phyloP scores from a whole-genome alignment of 2,113 vertebrate genomes.

The Urocolius indicus region DNA sequence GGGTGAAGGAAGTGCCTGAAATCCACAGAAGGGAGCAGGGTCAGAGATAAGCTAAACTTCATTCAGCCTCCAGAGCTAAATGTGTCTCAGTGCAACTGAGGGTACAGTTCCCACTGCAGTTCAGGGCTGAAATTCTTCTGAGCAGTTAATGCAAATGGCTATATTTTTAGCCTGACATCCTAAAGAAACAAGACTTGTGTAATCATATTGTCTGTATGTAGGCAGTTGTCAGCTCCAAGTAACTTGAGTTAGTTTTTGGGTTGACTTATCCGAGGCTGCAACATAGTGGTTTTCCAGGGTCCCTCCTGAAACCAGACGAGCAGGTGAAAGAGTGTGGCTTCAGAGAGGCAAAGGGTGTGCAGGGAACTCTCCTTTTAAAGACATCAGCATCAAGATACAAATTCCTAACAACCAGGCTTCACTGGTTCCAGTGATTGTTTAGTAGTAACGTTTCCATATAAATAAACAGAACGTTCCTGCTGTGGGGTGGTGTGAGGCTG shows the following conservation, averaged over 20 bases:
- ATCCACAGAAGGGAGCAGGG: neutral
- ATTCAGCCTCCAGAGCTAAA: neutral
- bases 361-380: slow-evolving; percentile 19
- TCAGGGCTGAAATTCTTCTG: slow-evolving; percentile 8
- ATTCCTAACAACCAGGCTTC: neutral
- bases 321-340: neutral
- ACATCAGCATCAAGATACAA: neutral
- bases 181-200: slow-evolving; percentile 1
- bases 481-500: slow-evolving; percentile 2
- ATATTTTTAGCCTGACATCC: slow-evolving; percentile 22
- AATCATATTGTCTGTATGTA: neutral
- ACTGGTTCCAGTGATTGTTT: slow-evolving; percentile 17
- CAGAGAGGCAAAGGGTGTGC: rapidly evolving
- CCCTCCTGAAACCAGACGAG: neutral
- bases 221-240: neutral
- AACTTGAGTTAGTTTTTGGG: neutral
- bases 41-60: neutral
- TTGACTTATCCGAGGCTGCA: neutral
- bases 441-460: slow-evolving; percentile 29
- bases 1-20: slow-evolving; percentile 29
- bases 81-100: neutral
- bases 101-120: neutral
- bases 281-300: neutral
- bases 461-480: neutral
- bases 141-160: neutral